A percentile compares a stretch with the other conserved stretches of the same genome.
These are phyloP conservation scores for Glyptemys insculpta DNA, from an alignment of 2,797 vertebrate species.

Conservation along the genomic window DNA sequence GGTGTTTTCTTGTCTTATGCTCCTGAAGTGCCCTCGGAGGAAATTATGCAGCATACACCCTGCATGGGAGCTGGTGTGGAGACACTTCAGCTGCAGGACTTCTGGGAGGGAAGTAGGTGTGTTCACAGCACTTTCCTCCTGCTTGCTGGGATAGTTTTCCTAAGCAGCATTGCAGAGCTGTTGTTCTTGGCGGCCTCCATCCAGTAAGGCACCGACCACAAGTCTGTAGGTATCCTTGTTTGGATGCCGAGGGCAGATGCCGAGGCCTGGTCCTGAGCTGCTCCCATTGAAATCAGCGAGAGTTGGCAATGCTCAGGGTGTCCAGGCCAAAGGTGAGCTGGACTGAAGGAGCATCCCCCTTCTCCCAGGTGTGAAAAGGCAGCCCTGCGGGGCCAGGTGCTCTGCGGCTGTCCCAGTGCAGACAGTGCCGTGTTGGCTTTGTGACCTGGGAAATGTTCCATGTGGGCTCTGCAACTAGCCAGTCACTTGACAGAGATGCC, in stretches of 20 bases:
- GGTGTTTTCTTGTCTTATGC: no score
- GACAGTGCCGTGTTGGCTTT: background rate
- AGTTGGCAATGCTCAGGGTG: background rate
- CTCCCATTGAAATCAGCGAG: background rate
- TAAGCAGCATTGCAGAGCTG: background rate
- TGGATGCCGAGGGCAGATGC: background rate
- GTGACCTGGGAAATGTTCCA: background rate
- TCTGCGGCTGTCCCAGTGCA: background rate
- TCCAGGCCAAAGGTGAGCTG: background rate
- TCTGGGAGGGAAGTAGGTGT: background rate
- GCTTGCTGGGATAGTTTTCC: background rate
- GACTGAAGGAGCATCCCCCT: background rate
- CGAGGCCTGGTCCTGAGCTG: background rate
- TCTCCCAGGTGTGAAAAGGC: background rate
- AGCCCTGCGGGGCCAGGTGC: no score
- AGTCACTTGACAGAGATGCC: no score
- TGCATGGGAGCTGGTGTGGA: background rate
- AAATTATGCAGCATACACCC: background rate
- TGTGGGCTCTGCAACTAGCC: no score
- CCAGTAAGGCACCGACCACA: background rate
- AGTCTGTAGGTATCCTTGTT: background rate
- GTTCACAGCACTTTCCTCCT: background rate
- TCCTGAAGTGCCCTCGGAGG: no score
- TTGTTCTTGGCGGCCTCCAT: background rate
- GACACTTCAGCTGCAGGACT: background rate